phyloP scores from a whole-genome alignment of 2,797 vertebrate genomes.

The Scolopax rusticola region DNA sequence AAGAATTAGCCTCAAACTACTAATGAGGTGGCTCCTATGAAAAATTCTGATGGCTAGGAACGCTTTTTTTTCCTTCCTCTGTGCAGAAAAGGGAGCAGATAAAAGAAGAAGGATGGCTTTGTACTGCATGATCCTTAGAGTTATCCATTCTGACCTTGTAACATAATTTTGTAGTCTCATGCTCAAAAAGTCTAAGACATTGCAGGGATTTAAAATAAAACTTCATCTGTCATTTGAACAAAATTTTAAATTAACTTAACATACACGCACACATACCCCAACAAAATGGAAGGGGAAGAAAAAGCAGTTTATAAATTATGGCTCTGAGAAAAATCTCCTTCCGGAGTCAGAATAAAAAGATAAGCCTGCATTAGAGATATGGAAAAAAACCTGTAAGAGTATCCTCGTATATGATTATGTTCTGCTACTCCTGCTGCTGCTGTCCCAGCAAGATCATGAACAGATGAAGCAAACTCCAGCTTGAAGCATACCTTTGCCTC shows the following conservation, averaged over 20 bases:
- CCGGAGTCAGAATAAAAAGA: not conserved
- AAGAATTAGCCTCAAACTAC: not conserved
- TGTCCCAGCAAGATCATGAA: not conserved
- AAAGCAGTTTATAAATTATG: not conserved
- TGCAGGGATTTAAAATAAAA: not conserved
- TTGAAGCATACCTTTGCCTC: not conserved
- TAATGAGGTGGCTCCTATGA: not conserved
- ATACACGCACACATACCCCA: not conserved
- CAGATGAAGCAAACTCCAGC: not conserved
- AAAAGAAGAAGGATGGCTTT: not conserved
- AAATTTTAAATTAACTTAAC: not conserved
- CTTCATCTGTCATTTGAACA: not conserved
- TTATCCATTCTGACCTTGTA: not conserved
- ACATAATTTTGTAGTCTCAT: not conserved
- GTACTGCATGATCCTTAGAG: not conserved
- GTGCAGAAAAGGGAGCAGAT: not conserved
- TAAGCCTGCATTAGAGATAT: not conserved
- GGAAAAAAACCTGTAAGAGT: not conserved
- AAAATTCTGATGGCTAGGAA: not conserved
- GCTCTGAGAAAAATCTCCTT: not conserved
- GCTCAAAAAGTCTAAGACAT: fast-evolving
- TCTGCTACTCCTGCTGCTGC: not conserved
- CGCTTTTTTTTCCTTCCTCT: not conserved
- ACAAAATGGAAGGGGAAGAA: not conserved
- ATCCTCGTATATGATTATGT: not conserved